A percentile compares a stretch with the other conserved stretches of the same genome.
Conservation (phyloP, 2,797 vertebrate species). For the Balearica regulorum region DNA sequence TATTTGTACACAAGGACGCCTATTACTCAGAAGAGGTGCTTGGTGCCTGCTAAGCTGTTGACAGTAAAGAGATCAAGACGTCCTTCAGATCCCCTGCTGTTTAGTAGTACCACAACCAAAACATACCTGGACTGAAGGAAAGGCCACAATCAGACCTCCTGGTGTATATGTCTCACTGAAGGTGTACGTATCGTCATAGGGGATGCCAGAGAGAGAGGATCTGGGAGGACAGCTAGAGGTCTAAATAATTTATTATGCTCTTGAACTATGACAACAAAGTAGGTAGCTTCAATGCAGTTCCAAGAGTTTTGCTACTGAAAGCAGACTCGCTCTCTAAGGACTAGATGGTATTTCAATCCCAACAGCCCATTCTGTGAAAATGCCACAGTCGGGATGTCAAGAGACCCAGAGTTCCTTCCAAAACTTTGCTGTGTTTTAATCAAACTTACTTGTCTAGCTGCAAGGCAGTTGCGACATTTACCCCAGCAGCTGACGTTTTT, state of each 20-base stretch:
- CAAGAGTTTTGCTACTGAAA: neutral
- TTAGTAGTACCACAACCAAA: neutral
- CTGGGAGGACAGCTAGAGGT: neutral
- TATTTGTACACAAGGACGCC: neutral
- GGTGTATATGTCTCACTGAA: neutral
- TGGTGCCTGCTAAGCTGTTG: neutral
- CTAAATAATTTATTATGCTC: neutral
- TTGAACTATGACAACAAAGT: neutral
- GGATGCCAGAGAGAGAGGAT: neutral
- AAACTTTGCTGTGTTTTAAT: conserved; percentile 14
- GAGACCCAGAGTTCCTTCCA: neutral
- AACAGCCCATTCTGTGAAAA: neutral
- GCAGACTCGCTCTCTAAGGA: neutral
- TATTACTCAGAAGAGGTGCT: neutral
- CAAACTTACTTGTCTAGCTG: conserved; percentile 8
- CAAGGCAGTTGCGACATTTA: neutral
- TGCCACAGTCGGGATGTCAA: neutral
- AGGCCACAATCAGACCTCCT: neutral
- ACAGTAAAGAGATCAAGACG: neutral
- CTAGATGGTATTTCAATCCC: conserved; percentile 22
- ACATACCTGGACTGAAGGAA: neutral
- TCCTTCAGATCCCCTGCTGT: neutral
- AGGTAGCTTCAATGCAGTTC: neutral
- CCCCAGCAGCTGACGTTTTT: neutral
- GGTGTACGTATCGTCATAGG: accelerated